Evolutionary conservation across 2,113 vertebrate genomes (phyloP).

Genomic region (Malurus elegans): DNA sequence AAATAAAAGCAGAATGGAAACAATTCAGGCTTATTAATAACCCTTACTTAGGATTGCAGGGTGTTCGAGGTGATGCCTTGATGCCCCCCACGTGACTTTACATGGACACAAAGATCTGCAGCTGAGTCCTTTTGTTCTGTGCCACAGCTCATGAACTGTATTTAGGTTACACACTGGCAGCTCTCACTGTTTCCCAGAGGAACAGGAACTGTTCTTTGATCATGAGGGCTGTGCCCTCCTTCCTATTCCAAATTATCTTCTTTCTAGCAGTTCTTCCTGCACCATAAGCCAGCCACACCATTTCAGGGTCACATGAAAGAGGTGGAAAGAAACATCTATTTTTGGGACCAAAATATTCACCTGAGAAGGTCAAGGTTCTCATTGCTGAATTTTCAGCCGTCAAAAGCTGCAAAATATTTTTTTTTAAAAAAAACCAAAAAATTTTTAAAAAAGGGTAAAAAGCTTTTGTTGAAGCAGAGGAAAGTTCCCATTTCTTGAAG

Average conservation of each 20-base stretch:
- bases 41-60: not conserved
- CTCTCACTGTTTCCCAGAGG: not conserved
- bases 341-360: not conserved
- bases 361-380: not conserved
- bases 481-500: not conserved
- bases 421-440: no score
- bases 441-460: not conserved
- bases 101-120: not conserved
- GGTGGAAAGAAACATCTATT: not conserved
- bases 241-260: conserved; percentile 41
- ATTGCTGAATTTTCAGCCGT: not conserved
- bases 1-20: not conserved
- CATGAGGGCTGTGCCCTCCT: not conserved
- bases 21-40: not conserved
- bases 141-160: not conserved
- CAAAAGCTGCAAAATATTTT: no score
- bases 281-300: not conserved
- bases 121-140: not conserved
- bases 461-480: not conserved
- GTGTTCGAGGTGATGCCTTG: not conserved
- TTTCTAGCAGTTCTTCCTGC: conserved; percentile 34
- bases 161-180: not conserved
- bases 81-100: not conserved
- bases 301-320: conserved; percentile 17
- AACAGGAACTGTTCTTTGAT: not conserved